Percentiles rank a stretch among this genome's conserved stretches.
These are phyloP conservation scores for Silurus glanis DNA, from an alignment of 2,113 vertebrate genomes.

Conservation along the genomic window DNA sequence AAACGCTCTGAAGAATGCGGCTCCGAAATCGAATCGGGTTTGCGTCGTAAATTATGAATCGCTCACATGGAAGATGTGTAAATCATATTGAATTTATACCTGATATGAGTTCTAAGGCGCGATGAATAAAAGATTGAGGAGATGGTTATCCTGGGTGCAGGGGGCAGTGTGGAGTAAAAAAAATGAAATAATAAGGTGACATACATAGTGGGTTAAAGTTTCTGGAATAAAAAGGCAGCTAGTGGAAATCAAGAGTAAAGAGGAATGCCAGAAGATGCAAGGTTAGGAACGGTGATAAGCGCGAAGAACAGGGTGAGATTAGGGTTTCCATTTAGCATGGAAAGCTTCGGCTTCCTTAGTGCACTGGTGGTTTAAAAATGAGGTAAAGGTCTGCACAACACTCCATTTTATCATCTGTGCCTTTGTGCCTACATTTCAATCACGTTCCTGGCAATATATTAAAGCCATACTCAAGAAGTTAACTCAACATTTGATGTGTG, in stretches of 20 bases:
- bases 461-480: no score
- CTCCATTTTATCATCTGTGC: not conserved
- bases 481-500: no score
- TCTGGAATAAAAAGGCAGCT: not conserved
- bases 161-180: not conserved
- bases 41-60: constrained; percentile 24
- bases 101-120: constrained; percentile 20
- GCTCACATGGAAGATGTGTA: constrained; percentile 15
- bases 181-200: not conserved
- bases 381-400: not conserved
- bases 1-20: constrained; percentile 19
- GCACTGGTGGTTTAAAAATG: not conserved
- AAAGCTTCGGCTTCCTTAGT: not conserved
- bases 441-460: no score
- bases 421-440: not conserved
- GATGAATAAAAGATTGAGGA: constrained; percentile 39
- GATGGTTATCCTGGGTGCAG: not conserved
- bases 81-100: constrained; percentile 31
- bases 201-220: not conserved
- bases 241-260: constrained; percentile 9
- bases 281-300: not conserved
- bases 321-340: not conserved
- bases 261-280: not conserved
- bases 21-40: constrained; percentile 21
- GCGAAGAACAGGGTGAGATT: not conserved